Evolutionary conservation across 2,797 vertebrate species (phyloP), one percentile per base, ranked within the genome.

Genomic region (Sphaeramia orbicularis): DNA sequence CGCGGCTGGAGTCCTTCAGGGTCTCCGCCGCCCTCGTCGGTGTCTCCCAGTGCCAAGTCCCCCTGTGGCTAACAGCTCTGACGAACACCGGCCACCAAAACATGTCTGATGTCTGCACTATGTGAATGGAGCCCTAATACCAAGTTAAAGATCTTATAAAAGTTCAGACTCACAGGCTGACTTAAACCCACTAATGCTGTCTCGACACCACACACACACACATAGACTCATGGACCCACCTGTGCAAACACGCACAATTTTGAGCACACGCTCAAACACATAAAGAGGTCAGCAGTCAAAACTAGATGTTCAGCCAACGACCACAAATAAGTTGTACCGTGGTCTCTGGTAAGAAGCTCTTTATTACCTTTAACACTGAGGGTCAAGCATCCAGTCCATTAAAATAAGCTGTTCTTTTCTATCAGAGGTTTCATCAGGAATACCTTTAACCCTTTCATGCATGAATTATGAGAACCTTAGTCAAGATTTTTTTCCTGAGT

Each of bases 291-390:
- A 62, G 50, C 42, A 24, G 45, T 48, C 38, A 55, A 66, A 74
- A 47, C 65, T 57, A 5, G 32, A 75, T 72, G 80, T 73, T 70
- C 75, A 69, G 73, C 80, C 74, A 86, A 73, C 27, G 13, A 52
- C 21, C 49, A 64, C 48, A 71, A 32, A 14, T 24, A 19, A 54
- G 30, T 18, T 37, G 15, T 14, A 52, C 18, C 15, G 13, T 9
- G 27, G 21, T 43, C 53, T 14, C 54, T 35, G 50, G 49, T 44
- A 41, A 40, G 61, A 38, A 12, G n/a, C 7, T 12, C 36, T 57
- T 55, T 41, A 66, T 70, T 38, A 53, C 13, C 15, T 27, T n/a
- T 12, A 42, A 59, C 44, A 49, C 14, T 37, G 7, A 58, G 38
- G 58, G 35, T 38, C 48, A 30, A 12, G 49, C 14, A 24, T 3